These are phyloP conservation scores for Pristionchus arcanus DNA, from an alignment of 2,888 invertebrate genomes.

Conservation along the genomic window DNA sequence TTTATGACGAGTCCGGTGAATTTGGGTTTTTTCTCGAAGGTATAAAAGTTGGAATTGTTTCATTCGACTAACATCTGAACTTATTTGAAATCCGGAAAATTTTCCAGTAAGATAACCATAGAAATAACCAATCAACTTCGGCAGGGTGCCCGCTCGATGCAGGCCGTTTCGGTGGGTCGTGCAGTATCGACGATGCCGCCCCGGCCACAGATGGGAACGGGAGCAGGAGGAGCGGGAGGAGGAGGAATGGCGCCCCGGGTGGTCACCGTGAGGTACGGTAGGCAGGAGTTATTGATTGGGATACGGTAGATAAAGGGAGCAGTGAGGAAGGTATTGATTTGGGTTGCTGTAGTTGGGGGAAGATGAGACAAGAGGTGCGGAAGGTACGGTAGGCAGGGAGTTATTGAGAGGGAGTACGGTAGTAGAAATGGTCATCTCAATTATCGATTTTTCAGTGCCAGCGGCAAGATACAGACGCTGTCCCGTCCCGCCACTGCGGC, in stretches of 20 bases:
- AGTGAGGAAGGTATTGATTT: too few species aligned
- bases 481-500: neutral
- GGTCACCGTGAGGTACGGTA: slow-evolving; percentile 14
- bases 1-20: neutral
- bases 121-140: too few species aligned
- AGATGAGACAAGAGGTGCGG: neutral
- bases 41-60: too few species aligned
- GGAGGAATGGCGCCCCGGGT: neutral
- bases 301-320: neutral
- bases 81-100: too few species aligned
- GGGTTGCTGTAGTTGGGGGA: too few species aligned
- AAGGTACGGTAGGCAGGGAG: neutral
- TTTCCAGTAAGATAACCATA: too few species aligned
- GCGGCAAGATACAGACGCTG: slow-evolving; percentile 48
- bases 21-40: too few species aligned
- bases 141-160: slow-evolving; percentile 39
- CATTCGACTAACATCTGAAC: too few species aligned
- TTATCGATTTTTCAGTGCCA: slow-evolving; percentile 21
- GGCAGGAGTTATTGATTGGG: neutral
- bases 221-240: neutral
- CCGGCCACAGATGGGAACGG: neutral
- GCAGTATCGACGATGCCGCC: slow-evolving; percentile 14
- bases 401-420: neutral
- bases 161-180: neutral
- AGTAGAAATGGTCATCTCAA: neutral